Evolutionary conservation across 2,888 invertebrate species (phyloP).

Genomic region (Caenorhabditis panamensis): DNA sequence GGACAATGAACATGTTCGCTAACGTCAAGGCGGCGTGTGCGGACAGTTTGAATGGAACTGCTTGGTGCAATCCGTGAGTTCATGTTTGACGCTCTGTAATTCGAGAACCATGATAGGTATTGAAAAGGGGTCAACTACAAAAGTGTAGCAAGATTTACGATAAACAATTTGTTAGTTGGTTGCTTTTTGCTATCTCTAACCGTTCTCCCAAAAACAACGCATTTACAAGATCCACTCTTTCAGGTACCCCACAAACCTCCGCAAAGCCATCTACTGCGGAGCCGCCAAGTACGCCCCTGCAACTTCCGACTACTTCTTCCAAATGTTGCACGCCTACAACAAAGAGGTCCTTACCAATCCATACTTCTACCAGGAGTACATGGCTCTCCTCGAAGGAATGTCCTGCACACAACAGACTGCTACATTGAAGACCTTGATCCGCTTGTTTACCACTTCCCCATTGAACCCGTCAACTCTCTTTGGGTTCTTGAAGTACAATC

Average conservation of each 20-base stretch:
- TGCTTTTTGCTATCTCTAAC: too few species aligned
- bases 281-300: constrained; percentile 55
- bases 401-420: constrained; percentile 48
- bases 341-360: constrained; percentile 60
- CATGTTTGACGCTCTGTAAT: too few species aligned
- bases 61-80: constrained; percentile 63
- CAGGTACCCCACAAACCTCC: constrained; percentile 61
- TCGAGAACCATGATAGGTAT: too few species aligned
- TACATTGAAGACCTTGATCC: constrained; percentile 45
- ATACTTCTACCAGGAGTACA: constrained; percentile 68
- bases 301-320: constrained; percentile 56
- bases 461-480: constrained; percentile 38
- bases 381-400: constrained; percentile 63
- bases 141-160: too few species aligned
- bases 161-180: too few species aligned
- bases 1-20: constrained; percentile 44
- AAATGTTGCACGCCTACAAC: constrained; percentile 59
- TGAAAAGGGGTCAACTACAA: too few species aligned
- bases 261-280: constrained; percentile 67
- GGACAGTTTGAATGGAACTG: constrained; percentile 59
- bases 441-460: constrained; percentile 37
- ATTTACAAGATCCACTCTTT: too few species aligned
- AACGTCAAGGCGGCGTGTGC: constrained; percentile 56
- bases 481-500: constrained; percentile 56
- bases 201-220: too few species aligned